A percentile compares a stretch with the other conserved stretches of the same genome.
These are phyloP conservation scores for Protobothrops flavoviridis DNA, from an alignment of 2,113 vertebrate species.

Conservation along the genomic window DNA sequence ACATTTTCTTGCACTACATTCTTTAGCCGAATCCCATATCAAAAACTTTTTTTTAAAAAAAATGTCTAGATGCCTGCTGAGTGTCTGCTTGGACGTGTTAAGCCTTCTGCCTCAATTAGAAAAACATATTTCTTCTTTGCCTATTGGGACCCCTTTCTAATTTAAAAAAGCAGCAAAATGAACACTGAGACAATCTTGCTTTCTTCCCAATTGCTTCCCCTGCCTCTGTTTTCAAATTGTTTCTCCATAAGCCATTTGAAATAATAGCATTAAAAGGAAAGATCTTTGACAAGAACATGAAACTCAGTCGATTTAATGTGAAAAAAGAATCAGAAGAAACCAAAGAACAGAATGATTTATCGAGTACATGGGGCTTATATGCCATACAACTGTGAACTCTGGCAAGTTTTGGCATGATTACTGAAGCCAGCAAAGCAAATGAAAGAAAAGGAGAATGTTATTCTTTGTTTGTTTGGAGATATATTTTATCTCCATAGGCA, in stretches of 20 bases:
- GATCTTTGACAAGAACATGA: not conserved
- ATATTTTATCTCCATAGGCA: not conserved
- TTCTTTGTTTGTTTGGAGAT: not conserved
- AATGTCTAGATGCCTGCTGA: not conserved
- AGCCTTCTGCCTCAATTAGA: not conserved
- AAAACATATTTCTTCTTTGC: not conserved
- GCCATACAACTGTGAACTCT: not conserved
- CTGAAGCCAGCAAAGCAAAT: not conserved
- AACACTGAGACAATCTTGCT: not conserved
- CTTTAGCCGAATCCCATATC: not conserved
- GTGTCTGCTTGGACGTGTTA: not conserved
- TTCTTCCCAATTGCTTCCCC: not conserved
- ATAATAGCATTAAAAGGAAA: slow-evolving; percentile 15
- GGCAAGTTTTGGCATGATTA: not conserved
- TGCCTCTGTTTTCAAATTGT: not conserved
- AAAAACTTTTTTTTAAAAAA: not conserved
- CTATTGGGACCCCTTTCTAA: slow-evolving; percentile 16
- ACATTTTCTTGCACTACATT: not conserved
- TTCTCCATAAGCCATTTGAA: slow-evolving; percentile 8
- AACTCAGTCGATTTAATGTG: not conserved
- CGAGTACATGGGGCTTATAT: not conserved
- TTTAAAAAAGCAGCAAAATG: slow-evolving; percentile 19
- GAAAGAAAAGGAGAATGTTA: not conserved
- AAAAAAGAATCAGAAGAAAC: not conserved
- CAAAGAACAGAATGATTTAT: not conserved